These are phyloP conservation scores for Scalopus aquaticus DNA, from an alignment of 2,113 vertebrate genomes.

Conservation along the genomic window DNA sequence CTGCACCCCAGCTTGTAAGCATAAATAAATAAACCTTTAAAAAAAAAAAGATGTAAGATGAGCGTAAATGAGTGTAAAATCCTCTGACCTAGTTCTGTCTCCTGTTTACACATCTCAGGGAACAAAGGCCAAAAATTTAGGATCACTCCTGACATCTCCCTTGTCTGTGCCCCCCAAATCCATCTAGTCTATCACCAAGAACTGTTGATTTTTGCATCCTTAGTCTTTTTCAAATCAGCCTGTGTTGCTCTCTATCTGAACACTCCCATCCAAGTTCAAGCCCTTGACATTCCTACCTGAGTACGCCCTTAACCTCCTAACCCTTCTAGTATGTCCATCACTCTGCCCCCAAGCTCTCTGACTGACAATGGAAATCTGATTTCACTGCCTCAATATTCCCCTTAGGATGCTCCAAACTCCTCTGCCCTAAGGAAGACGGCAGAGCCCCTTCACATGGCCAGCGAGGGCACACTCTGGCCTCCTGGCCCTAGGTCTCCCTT, in stretches of 20 bases:
- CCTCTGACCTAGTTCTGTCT: not conserved
- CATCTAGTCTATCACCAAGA: not conserved
- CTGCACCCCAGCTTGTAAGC: too few species aligned
- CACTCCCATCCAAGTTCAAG: not conserved
- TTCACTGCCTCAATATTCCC: not conserved
- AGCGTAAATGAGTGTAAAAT: slow-evolving; percentile 9
- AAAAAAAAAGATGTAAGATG: slow-evolving; percentile 41
- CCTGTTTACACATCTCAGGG: not conserved
- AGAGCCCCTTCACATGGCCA: not conserved
- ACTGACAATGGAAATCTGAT: slow-evolving; percentile 6
- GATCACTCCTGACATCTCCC: not conserved
- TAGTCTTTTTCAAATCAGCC: slow-evolving; percentile 11
- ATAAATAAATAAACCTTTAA: too few species aligned
- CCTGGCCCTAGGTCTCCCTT: not conserved
- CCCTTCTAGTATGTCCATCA: not conserved
- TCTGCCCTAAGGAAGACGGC: not conserved
- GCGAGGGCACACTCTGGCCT: not conserved
- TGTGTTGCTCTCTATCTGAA: not conserved
- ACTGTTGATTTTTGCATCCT: not conserved
- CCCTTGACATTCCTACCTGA: not conserved
- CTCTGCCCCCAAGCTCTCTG: not conserved
- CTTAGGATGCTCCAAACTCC: slow-evolving; percentile 25
- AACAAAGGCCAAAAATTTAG: slow-evolving; percentile 39
- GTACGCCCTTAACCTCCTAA: not conserved
- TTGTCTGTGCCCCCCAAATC: not conserved